Evolutionary conservation across 2,113 vertebrate species (phyloP), one percentile per base, ranked within the genome.

Genomic region (Nymphicus hollandicus): DNA sequence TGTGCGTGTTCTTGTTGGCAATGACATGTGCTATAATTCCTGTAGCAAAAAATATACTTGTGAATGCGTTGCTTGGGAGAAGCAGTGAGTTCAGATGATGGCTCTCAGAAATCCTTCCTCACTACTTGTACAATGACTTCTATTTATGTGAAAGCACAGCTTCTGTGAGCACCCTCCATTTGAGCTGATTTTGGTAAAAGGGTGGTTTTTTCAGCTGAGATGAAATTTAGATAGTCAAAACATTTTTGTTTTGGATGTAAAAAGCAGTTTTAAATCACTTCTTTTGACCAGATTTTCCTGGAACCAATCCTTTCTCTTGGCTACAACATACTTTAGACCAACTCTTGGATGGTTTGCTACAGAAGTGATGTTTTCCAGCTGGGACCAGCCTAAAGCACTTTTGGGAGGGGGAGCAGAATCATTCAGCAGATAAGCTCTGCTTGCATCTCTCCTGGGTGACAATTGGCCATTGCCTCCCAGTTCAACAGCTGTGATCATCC

Each of bases 21-120:
- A 55, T 81, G 80, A 89, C 81, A 68, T 60, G 93, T 89, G 84
- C 91, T 91, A 4, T 79, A 89, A 79, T 93, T 91, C 65, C 82
- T 68, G 60, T 60, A 80, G 92, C 82, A 84, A 94, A 93, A 93
- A 90, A 86, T 84, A 89, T 27, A 88, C 83, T 88, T 81, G 91
- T 87, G 88, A 93, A 79, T 10, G 37, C 4, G 4, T 79, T 96
- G 56, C 72, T 74, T 0, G 0, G 69, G 58, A 87, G 19, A 72
- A 89, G 56, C 16, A 7, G 80, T 3, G 77, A 91, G 86, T 79
- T 94, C 72, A 37, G 83, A 78, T 79, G 91, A 84, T 0, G 27
- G 72, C 77, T 93, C 68, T 81, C 47, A 86, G 83, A 88, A 93
- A 71, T 66, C 60, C 69, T 84, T 73, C 72, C 50, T 83, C 1